Evolutionary conservation across 2,888 invertebrate species (phyloP).

Genomic region (Synanthedon tipuliformis): DNA sequence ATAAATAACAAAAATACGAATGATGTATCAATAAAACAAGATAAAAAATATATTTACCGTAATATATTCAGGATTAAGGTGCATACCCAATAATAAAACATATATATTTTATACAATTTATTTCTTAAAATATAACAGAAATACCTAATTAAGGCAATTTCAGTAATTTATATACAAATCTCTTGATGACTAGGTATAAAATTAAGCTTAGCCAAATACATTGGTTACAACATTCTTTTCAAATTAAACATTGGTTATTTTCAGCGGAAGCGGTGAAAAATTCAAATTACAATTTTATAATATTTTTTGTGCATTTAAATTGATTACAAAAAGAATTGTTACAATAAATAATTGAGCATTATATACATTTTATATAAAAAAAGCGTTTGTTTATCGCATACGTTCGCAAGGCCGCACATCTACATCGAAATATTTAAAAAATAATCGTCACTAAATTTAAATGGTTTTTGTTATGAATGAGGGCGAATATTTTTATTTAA

Average conservation of each 20-base stretch:
- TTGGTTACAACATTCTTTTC: slow-evolving; percentile 11
- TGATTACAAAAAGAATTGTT: slow-evolving; percentile 3
- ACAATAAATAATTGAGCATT: slow-evolving; percentile 26
- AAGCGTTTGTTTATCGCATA: slow-evolving; percentile 33
- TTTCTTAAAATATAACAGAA: slow-evolving; percentile 48
- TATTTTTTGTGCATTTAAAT: slow-evolving; percentile 9
- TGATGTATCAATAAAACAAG: too few relatives aligned
- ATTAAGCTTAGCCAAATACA: slow-evolving; percentile 44
- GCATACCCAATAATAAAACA: neutral
- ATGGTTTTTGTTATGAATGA: neutral
- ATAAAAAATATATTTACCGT: too few relatives aligned
- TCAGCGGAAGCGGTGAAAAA: slow-evolving; percentile 14
- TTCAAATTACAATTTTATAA: slow-evolving; percentile 18
- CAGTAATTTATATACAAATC: slow-evolving; percentile 62
- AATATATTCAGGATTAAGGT: too few relatives aligned
- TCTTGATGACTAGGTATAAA: slow-evolving; percentile 53
- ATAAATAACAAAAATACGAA: too few relatives aligned
- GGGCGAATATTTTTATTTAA: neutral
- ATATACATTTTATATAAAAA: slow-evolving; percentile 32
- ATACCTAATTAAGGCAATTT: slow-evolving; percentile 33
- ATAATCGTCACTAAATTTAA: neutral
- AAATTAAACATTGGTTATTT: slow-evolving; percentile 10
- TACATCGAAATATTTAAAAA: slow-evolving; percentile 18
- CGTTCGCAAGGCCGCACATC: slow-evolving; percentile 45
- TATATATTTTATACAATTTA: slow-evolving; percentile 39